Conservation (phyloP, 2,797 vertebrate genomes). For the Lagorchestes hirsutus region DNA sequence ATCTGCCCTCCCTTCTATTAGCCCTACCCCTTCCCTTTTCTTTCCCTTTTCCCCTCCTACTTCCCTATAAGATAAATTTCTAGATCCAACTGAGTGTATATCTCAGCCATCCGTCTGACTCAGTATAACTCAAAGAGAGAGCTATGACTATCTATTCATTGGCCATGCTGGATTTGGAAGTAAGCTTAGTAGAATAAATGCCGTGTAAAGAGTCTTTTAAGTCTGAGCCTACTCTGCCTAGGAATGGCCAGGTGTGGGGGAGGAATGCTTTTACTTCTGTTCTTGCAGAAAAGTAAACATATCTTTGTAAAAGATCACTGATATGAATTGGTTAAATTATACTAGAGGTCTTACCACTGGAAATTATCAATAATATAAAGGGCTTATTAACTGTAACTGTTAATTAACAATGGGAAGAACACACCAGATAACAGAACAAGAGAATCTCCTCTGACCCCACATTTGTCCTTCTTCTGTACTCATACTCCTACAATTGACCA, state of each 20-base stretch:
- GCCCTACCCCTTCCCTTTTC: background rate
- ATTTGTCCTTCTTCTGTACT: background rate
- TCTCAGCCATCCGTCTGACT: background rate
- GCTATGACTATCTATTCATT: background rate
- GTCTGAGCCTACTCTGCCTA: background rate
- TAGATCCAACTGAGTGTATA: no score
- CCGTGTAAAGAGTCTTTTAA: background rate
- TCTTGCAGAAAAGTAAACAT: background rate
- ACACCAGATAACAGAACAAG: background rate
- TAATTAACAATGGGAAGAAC: background rate
- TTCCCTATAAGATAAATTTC: background rate
- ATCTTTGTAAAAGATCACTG: background rate
- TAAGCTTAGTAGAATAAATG: background rate
- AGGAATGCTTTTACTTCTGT: background rate
- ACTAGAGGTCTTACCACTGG: background rate
- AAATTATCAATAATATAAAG: background rate
- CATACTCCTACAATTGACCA: background rate
- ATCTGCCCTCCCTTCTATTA: background rate
- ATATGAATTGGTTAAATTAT: background rate
- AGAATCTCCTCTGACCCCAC: background rate
- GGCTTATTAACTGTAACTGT: background rate
- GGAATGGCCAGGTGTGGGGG: background rate
- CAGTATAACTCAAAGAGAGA: background rate
- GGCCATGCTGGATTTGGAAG: background rate
- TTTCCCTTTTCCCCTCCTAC: background rate